A percentile compares a stretch with the other conserved stretches of the same genome.
Evolutionary conservation across 35 echinoderm and acorn worm species (phyloP).

Genomic region (Lytechinus pictus): DNA sequence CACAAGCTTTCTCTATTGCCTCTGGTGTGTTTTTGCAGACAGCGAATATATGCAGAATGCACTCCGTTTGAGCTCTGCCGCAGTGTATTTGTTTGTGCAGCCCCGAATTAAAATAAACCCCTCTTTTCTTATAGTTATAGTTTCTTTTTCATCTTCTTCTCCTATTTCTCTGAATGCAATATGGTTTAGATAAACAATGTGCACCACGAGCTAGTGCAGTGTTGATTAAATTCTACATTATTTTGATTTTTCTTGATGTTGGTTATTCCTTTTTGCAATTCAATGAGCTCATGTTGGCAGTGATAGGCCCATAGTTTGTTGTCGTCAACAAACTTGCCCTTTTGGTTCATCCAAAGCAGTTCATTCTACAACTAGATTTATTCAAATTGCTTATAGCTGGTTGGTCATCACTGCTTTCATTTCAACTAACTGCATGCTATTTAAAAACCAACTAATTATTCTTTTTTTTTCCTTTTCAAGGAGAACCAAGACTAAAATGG

Average conservation of each 20-base stretch:
- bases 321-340: neutral
- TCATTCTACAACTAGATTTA: neutral
- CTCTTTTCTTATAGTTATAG: neutral
- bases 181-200: constrained; percentile 19
- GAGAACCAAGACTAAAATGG: no score
- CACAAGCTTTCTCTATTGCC: constrained; percentile 9
- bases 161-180: neutral
- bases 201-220: neutral
- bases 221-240: neutral
- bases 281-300: neutral
- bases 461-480: no score
- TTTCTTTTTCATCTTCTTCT: neutral
- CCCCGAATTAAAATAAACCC: constrained; percentile 6
- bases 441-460: neutral
- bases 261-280: neutral
- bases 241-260: neutral
- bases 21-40: constrained; percentile 10
- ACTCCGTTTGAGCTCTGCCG: constrained; percentile 7
- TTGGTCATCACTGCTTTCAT: neutral
- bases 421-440: neutral
- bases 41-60: constrained; percentile 10
- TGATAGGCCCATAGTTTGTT: neutral
- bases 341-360: neutral
- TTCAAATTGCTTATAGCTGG: neutral
- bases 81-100: constrained; percentile 18